A percentile compares a stretch with the other conserved stretches of the same genome.
Evolutionary conservation across 2,888 invertebrate genomes (phyloP).

Genomic region (Mycalesis mineus): DNA sequence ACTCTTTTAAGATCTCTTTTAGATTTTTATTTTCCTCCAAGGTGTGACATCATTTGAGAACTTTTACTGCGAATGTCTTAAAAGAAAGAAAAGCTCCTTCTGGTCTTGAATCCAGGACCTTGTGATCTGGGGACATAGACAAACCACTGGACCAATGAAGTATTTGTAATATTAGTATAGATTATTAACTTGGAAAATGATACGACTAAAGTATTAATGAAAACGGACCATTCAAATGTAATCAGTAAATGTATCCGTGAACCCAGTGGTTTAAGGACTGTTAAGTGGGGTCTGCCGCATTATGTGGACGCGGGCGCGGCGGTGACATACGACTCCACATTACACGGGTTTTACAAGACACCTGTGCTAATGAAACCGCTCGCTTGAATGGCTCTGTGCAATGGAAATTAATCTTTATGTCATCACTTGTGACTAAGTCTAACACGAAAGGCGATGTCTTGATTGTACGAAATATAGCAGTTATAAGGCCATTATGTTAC

Average conservation of each 20-base stretch:
- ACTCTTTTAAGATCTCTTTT: no score
- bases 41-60: no score
- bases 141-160: no score
- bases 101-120: no score
- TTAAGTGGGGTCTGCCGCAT: slow-evolving; percentile 41
- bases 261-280: slow-evolving; percentile 46
- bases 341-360: slow-evolving; percentile 57
- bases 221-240: slow-evolving; percentile 33
- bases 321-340: slow-evolving; percentile 52
- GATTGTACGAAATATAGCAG: no score
- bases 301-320: slow-evolving; percentile 40
- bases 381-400: slow-evolving; percentile 46
- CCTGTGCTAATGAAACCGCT: slow-evolving; percentile 67
- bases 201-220: background rate
- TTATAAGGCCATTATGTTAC: no score
- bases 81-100: no score
- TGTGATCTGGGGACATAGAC: no score
- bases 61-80: no score
- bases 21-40: no score
- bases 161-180: no score
- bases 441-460: background rate
- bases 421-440: slow-evolving; percentile 37
- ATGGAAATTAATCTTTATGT: slow-evolving; percentile 60
- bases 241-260: slow-evolving; percentile 63
- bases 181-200: no score